Evolutionary conservation across 2,113 vertebrate genomes (phyloP), one percentile per base, ranked within the genome.

Genomic region (Psittacara wagleri): DNA sequence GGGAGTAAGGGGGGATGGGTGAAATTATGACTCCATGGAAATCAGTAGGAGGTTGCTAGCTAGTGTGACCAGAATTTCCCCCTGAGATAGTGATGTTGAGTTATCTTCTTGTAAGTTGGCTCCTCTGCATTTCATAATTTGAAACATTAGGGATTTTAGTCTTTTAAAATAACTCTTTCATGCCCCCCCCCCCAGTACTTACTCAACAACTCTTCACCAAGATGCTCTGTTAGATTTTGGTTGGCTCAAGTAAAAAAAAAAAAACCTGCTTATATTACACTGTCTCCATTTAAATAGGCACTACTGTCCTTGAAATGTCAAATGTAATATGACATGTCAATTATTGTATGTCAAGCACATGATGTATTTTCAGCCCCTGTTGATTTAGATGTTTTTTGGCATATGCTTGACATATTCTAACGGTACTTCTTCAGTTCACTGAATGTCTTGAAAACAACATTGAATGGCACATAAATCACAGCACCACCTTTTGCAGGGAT

Each of bases 221-320:
- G 23, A 66, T 46, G 29, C 25, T 17, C 19, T 75, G 12, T 75
- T 91, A 52, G 31, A 52, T 81, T 92, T 86, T 84, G 37, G 49
- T 84, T 69, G 89, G 31, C 35, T 85, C 23, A 39, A 48, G 11
- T 75, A 11, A 93, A 93, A 95, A 91, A 93, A 93, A 95, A n/a
- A 77, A 89, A 62, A 61, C 16, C 44, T 17, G 33, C 1, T 67
- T 86, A 2, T 49, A 62, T 93, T 94, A 35, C 24, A 2, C 0
- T 59, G n/a, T 91, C 35, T 86, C 74, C 49, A 46, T n/a, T 79
- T 95, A 90, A 94, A 76, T 68, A 62, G 49, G 18, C 41, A 20
- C 86, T 85, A 35, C 48, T 95, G 63, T 84, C 94, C 95, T 96
- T 96, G 94, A 96, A 95, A 94, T 95, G 88, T 96, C 93, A 94